A percentile compares a stretch with the other conserved stretches of the same genome.
Evolutionary conservation across 2,888 invertebrate species (phyloP).

Genomic region (Dasypolia templi): DNA sequence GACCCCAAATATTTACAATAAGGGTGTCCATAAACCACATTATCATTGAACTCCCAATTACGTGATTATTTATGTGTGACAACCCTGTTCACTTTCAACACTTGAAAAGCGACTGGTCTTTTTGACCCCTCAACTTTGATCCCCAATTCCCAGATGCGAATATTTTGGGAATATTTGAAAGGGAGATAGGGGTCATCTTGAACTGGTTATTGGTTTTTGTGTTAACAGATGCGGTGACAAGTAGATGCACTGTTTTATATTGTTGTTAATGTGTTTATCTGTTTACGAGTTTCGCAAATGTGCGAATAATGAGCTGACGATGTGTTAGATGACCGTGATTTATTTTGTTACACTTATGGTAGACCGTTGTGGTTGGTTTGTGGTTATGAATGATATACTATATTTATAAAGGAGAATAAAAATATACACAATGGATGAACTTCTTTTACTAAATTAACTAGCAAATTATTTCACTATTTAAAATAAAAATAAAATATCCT

Average conservation of each 20-base stretch:
- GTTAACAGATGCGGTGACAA: conserved; percentile 80
- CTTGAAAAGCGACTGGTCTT: conserved; percentile 67
- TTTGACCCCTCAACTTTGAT: conserved; percentile 59
- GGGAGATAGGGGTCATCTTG: conserved; percentile 57
- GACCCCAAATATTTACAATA: conserved; percentile 65
- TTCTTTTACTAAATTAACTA: too few relatives aligned
- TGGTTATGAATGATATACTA: background rate
- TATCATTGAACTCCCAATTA: conserved; percentile 85
- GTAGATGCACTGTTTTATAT: conserved; percentile 66
- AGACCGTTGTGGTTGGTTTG: conserved; percentile 24
- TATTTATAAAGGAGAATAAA: too few relatives aligned
- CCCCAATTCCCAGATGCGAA: conserved; percentile 19
- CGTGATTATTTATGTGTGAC: conserved; percentile 87
- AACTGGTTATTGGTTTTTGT: conserved; percentile 60
- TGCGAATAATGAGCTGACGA: conserved; percentile 76
- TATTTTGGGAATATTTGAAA: background rate
- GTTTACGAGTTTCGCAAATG: conserved; percentile 81
- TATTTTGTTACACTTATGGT: conserved; percentile 36
- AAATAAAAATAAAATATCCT: too few relatives aligned
- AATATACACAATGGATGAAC: too few relatives aligned
- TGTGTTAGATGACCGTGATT: conserved; percentile 47
- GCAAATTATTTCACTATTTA: too few relatives aligned
- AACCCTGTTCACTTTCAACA: conserved; percentile 68
- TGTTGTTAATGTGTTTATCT: conserved; percentile 74
- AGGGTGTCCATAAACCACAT: conserved; percentile 73